Evolutionary conservation across 2,113 vertebrate species (phyloP).

Genomic region (Pelecanoides urinatrix): DNA sequence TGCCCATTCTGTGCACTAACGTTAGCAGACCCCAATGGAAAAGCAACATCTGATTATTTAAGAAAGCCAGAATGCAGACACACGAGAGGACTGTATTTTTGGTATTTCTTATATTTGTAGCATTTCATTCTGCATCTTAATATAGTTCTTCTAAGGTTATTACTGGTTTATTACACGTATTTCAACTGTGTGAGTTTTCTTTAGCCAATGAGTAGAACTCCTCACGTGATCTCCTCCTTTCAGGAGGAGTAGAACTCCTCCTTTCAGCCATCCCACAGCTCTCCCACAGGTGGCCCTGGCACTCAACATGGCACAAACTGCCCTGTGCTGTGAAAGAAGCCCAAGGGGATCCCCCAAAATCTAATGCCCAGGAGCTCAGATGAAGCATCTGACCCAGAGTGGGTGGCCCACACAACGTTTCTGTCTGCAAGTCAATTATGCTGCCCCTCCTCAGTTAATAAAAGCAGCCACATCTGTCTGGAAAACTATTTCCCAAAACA

Average conservation of each 20-base stretch:
- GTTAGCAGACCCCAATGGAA: background rate
- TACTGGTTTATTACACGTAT: background rate
- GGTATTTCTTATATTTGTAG: background rate
- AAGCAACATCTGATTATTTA: background rate
- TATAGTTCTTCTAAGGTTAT: background rate
- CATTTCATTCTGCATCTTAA: background rate
- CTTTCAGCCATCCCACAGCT: background rate
- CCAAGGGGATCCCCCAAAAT: background rate
- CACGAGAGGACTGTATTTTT: accelerated
- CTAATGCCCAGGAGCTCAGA: background rate
- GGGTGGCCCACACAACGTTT: background rate
- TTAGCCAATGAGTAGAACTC: background rate
- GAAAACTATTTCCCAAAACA: background rate
- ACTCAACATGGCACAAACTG: background rate
- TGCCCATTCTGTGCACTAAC: no score
- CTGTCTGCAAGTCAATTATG: background rate
- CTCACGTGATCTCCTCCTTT: accelerated
- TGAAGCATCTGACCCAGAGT: background rate
- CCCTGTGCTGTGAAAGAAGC: background rate
- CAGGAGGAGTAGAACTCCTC: background rate
- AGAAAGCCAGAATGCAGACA: background rate
- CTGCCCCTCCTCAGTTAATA: background rate
- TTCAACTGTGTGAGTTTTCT: background rate
- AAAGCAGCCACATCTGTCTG: background rate
- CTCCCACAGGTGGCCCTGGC: background rate